phyloP scores from a whole-genome alignment of 1,140 invertebrate genomes.

The Cotesia typhae region DNA sequence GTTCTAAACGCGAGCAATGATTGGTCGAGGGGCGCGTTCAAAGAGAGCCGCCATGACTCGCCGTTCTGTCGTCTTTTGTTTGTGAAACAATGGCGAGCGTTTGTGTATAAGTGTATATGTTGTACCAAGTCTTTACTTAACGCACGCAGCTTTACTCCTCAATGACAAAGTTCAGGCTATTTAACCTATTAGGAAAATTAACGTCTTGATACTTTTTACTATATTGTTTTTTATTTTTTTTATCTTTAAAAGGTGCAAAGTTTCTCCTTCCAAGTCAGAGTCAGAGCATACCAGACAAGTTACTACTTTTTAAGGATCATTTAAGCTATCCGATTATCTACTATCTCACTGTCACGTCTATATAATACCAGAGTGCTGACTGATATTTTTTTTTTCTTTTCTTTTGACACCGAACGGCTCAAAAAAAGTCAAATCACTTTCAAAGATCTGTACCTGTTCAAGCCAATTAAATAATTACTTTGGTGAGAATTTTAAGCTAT shows the following conservation, averaged over 20 bases:
- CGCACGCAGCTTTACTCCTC: slow-evolving; percentile 26
- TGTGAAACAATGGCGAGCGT: slow-evolving; percentile 58
- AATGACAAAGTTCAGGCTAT: slow-evolving; percentile 41
- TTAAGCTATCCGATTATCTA: slow-evolving; percentile 6
- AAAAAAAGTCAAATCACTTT: slow-evolving; percentile 38
- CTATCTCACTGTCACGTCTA: too few relatives aligned
- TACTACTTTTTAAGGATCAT: slow-evolving; percentile 8
- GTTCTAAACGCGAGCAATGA: slow-evolving; percentile 54
- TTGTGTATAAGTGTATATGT: background rate
- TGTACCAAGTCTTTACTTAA: slow-evolving; percentile 50
- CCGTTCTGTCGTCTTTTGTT: slow-evolving; percentile 55
- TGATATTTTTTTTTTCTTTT: background rate
- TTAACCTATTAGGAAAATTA: slow-evolving; percentile 60
- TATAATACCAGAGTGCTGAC: too few relatives aligned
- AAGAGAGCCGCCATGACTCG: slow-evolving; percentile 65
- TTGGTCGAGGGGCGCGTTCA: slow-evolving; percentile 63
- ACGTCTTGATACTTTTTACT: slow-evolving; percentile 35
- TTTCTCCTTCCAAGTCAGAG: slow-evolving; percentile 6
- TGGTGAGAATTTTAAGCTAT: background rate
- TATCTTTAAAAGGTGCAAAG: background rate
- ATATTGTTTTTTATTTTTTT: slow-evolving; percentile 22
- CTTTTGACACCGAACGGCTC: slow-evolving; percentile 2
- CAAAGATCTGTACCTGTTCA: slow-evolving; percentile 36
- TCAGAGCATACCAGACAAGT: background rate
- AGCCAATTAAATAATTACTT: slow-evolving; percentile 53